Base-by-base conservation (phyloP, 2,888 invertebrate genomes). In the Amiota communis region DNA sequence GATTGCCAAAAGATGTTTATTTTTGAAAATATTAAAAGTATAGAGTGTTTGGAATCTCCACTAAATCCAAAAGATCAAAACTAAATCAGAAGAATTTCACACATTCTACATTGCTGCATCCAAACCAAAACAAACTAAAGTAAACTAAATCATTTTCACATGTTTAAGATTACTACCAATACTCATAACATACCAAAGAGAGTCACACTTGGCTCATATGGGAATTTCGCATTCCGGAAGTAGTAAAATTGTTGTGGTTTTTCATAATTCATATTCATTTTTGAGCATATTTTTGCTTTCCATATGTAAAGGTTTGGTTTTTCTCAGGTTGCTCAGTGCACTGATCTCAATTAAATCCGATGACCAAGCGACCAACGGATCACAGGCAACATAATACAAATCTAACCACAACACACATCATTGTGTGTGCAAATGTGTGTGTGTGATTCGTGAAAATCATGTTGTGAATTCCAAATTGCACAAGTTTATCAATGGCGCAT, bases 401-500 rank as follows among this genome's bases (percentile, higher is more conserved):
- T 36, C 36, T 36, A 36, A 36, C 36, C 36, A 36, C 36, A 36
- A 36, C 2, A 36, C 36, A 36, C 3, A 3, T 79, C 79, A n/a
- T n/a, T 23, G 23, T 23, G 23, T 23, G 23, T 23, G 23, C n/a
- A n/a, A n/a, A n/a, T 23, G 23, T 23, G 2, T 23, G 23, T 23
- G 3, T 23, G 23, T 23, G 23, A 23, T 23, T 23, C 23, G 80
- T 82, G 76, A 76, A 81, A 87, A 81, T 84, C 81, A 77, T 73
- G 76, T 81, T 79, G 87, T 87, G 82, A 83, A 82, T 77, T 68
- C 73, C 78, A 80, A 76, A 83, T 86, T 86, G 83, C 87, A 86
- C 83, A 87, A 87, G 86, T 84, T 80, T 75, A 74, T 71, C 71
- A 57, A 59, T 48, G 12, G 70, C 57, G 8, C 36, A 20, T n/a